These are phyloP conservation scores for Drosophila mojavensis DNA, from an alignment of 1,140 invertebrate genomes.

Conservation along the genomic window DNA sequence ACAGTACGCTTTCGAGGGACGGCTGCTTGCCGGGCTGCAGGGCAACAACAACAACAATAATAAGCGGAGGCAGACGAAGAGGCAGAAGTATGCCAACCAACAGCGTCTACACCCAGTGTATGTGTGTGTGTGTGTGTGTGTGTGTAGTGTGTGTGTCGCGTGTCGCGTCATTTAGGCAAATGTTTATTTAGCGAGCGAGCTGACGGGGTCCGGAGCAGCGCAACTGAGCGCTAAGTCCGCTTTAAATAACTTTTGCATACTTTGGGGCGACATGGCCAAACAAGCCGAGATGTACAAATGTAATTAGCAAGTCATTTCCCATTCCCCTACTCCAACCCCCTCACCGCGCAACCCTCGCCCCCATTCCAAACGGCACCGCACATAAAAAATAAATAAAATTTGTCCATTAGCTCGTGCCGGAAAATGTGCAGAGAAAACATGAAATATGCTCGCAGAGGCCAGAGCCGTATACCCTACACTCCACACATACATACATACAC, in stretches of 20 bases:
- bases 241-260: slow-evolving; percentile 70
- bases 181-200: slow-evolving; percentile 37
- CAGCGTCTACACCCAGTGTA: slow-evolving; percentile 33
- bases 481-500: neutral
- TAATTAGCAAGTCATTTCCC: slow-evolving; percentile 61
- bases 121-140: slow-evolving; percentile 18
- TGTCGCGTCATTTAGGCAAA: slow-evolving; percentile 54
- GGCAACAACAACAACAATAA: slow-evolving; percentile 7
- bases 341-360: neutral
- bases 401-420: slow-evolving; percentile 26
- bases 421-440: slow-evolving; percentile 25
- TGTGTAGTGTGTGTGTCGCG: slow-evolving; percentile 32
- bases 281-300: slow-evolving; percentile 47
- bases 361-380: neutral
- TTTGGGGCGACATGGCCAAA: slow-evolving; percentile 13
- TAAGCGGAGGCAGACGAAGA: too few relatives aligned
- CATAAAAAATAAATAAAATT: slow-evolving; percentile 14
- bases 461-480: neutral
- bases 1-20: slow-evolving; percentile 6
- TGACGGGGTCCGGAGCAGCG: slow-evolving; percentile 12
- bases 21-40: slow-evolving; percentile 5
- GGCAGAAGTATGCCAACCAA: slow-evolving; percentile 56
- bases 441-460: slow-evolving; percentile 21
- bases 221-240: slow-evolving; percentile 35
- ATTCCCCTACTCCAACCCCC: neutral